Percentiles rank a stretch among this genome's conserved stretches.
Conservation (phyloP, 1,140 invertebrate species). For the Diorhabda sublineata region DNA sequence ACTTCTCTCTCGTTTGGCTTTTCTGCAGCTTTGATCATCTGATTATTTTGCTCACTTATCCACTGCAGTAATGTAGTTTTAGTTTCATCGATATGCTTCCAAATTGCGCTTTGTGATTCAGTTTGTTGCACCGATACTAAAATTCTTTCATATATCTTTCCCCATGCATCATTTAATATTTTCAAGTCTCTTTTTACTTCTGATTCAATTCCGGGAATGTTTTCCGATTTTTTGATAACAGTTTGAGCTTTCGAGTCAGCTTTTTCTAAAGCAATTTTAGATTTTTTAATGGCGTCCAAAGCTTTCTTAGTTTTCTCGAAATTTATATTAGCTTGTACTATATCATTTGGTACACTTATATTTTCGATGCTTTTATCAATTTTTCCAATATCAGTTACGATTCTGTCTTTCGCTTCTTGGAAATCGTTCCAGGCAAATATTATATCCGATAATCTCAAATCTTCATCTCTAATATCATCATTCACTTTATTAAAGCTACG, state of each 20-base stretch:
- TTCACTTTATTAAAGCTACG: slow-evolving; percentile 75
- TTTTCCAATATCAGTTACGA: slow-evolving; percentile 64
- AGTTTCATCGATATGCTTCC: slow-evolving; percentile 85
- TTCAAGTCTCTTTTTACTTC: slow-evolving; percentile 62
- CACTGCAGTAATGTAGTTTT: slow-evolving; percentile 80
- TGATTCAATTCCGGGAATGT: slow-evolving; percentile 68
- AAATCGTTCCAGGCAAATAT: slow-evolving; percentile 72
- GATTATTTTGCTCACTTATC: slow-evolving; percentile 75
- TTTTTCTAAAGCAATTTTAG: slow-evolving; percentile 69
- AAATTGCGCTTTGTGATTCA: slow-evolving; percentile 84
- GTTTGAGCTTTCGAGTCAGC: slow-evolving; percentile 69
- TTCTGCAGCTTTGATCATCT: slow-evolving; percentile 67
- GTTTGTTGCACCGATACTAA: slow-evolving; percentile 69
- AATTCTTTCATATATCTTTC: slow-evolving; percentile 65
- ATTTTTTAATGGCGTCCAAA: slow-evolving; percentile 67
- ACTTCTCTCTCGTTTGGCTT: slow-evolving; percentile 75
- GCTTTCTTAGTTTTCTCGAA: slow-evolving; percentile 72
- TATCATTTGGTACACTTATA: slow-evolving; percentile 61
- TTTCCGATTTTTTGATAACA: slow-evolving; percentile 67
- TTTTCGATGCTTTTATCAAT: slow-evolving; percentile 58
- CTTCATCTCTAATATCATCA: slow-evolving; percentile 68
- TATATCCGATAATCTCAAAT: slow-evolving; percentile 68
- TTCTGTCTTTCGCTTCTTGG: slow-evolving; percentile 63
- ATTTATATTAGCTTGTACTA: slow-evolving; percentile 58
- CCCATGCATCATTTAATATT: slow-evolving; percentile 66